Percentiles rank a stretch among this genome's conserved stretches.
Evolutionary conservation across 2,113 vertebrate species (phyloP).

Genomic region (Pygoscelis antarcticus): DNA sequence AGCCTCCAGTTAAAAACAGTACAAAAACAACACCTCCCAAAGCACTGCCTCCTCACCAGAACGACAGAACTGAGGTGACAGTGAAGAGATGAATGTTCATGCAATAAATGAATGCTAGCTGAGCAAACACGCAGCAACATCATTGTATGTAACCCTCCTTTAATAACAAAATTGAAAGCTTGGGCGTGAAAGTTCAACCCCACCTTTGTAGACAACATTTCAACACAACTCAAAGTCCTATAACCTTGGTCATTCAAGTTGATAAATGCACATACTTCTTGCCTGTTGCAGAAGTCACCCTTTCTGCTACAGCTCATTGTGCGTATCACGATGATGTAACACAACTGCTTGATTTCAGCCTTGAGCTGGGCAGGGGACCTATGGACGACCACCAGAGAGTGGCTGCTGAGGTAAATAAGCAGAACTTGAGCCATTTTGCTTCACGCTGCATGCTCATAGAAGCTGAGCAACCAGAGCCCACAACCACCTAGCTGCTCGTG

Average conservation of each 20-base stretch:
- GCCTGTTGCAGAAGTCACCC: not conserved
- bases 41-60: not conserved
- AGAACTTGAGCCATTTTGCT: not conserved
- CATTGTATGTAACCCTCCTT: not conserved
- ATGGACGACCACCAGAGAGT: not conserved
- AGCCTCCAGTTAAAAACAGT: not conserved
- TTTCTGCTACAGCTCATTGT: not conserved
- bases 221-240: not conserved
- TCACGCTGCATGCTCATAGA: not conserved
- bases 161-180: not conserved
- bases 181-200: not conserved
- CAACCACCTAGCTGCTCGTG: not conserved
- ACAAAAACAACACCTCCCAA: not conserved
- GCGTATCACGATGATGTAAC: accelerated
- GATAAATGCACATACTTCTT: not conserved
- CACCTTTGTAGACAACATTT: not conserved
- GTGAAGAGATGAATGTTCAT: not conserved
- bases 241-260: not conserved
- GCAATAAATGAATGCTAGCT: not conserved
- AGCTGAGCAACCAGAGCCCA: not conserved
- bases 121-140: not conserved
- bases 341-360: not conserved
- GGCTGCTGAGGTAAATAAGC: not conserved
- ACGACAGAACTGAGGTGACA: not conserved
- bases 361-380: not conserved